Evolutionary conservation across 2,797 vertebrate species (phyloP), one percentile per base, ranked within the genome.

Genomic region (Taenioides sp.): DNA sequence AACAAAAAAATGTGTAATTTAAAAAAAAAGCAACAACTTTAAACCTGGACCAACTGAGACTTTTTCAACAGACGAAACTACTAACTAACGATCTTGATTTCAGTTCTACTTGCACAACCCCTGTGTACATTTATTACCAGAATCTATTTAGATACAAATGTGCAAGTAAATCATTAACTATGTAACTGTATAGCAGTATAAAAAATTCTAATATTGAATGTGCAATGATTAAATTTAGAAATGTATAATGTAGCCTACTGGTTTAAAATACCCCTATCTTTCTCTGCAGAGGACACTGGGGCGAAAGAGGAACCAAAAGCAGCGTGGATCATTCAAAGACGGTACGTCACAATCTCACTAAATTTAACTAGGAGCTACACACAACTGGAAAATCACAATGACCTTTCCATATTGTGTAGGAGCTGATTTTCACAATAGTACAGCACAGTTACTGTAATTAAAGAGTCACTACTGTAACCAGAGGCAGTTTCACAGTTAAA

Each of bases 291-390:
- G 71, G 87, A 93, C 94, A 0, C 83, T 96, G 0, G 95, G 94
- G 2, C 91, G 95, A 84, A 97, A 90, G 82, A 95, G 94, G 78
- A 94, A 86, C 90, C 89, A 94, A 79, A 93, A 89, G 0, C 91
- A 95, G 0, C 93, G 95, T 0, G 97, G 97, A 66, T 99, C 98
- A 0, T 99, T 99, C 92, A 99, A 99, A 92, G 96, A 99, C 4
- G 96, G 97, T 99, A 93, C 86, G 75, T 84, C 83, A 82, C 59
- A 67, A 66, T 57, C 31, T 73, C 76, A 69, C 72, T 76, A 80
- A 84, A 77, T 70, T 22, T 54, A 43, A 31, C 60, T 37, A 12
- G 34, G 23, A 2, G 31, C 69, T 68, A 47, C 59, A 79, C 69
- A 73, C 71, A 73, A 27, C 34, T 65, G 60, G 80, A 72, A 74